Percentiles rank a stretch among this genome's conserved stretches.
Conservation (phyloP, 2,797 vertebrate genomes). For the Pampus argenteus region DNA sequence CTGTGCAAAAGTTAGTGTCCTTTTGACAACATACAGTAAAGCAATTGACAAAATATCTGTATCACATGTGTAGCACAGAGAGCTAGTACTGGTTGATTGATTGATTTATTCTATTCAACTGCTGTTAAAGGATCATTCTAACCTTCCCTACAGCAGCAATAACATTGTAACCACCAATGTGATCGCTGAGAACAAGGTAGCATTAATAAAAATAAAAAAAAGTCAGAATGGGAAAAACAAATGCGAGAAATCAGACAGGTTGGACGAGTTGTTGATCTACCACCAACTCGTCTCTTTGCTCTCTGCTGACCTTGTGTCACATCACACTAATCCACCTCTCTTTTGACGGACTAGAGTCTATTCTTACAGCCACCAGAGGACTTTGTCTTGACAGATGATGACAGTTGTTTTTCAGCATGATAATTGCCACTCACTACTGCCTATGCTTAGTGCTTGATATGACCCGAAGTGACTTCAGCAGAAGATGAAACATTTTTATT, state of each 20-base stretch:
- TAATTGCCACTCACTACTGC: no score
- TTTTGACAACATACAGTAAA: not conserved
- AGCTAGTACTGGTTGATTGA: no score
- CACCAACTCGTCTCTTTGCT: no score
- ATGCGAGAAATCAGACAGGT: not conserved
- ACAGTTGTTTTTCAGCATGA: no score
- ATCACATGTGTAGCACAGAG: not conserved
- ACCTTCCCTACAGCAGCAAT: not conserved
- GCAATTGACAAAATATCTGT: not conserved
- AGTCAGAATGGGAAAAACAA: no score
- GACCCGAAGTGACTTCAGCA: not conserved
- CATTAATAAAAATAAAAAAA: not conserved
- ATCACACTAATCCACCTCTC: no score
- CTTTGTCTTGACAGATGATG: no score
- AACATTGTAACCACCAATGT: not conserved
- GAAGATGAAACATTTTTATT: conserved; percentile 4
- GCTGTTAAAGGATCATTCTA: not conserved
- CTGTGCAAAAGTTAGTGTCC: conserved; percentile 1
- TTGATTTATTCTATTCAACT: no score
- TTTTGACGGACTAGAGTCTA: no score
- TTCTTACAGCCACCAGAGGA: no score
- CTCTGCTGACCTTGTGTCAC: no score
- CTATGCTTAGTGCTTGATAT: not conserved
- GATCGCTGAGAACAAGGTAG: not conserved
- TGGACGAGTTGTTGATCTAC: no score